Evolutionary conservation across 2,888 invertebrate genomes (phyloP), one percentile per base, ranked within the genome.

Genomic region (Arctia plantaginis): DNA sequence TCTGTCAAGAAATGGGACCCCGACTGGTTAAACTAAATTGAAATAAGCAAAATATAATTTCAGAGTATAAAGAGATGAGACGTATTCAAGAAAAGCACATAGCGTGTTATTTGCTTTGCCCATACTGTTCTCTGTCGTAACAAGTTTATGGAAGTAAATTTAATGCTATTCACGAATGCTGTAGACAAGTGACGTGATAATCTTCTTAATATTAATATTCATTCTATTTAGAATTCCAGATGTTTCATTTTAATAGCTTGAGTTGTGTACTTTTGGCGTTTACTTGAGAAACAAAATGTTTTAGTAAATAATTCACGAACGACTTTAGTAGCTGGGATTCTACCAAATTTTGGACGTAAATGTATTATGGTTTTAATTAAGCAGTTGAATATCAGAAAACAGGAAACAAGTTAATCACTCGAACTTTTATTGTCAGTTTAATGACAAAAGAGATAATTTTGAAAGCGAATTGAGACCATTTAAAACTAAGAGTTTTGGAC

Each of bases 241-340:
- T 80, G 75, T 68, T 79, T 59, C 74, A 35, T 66, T 71, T 72
- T 66, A 68, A 55, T 77, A 77, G 66, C 74, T 51, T 74, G 69
- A 79, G 67, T 64, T 70, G 69, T 39, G 67, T 75, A 71, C 67
- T 73, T 74, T 59, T 44, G 73, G 51, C 71, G 47, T 44, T 47
- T 59, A 71, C 69, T 20, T 66, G n/a, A 66, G 77, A 66, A 80
- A 86, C 86, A 82, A 84, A 84, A 84, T 79, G 85, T 80, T 82
- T 69, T 76, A 78, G 85, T 90, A 87, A 90, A 91, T 91, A 89
- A 90, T 89, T 85, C 87, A 90, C 87, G 87, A 88, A 80, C 80
- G 77, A 18, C 7, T 84, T 82, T 78, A 80, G 77, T 76, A 82
- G 64, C 72, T 82, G 80, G 72, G 80, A 80, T 84, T 89, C 89